These are phyloP conservation scores for Prietella phreatophila DNA, from an alignment of 2,113 vertebrate genomes.

Conservation along the genomic window DNA sequence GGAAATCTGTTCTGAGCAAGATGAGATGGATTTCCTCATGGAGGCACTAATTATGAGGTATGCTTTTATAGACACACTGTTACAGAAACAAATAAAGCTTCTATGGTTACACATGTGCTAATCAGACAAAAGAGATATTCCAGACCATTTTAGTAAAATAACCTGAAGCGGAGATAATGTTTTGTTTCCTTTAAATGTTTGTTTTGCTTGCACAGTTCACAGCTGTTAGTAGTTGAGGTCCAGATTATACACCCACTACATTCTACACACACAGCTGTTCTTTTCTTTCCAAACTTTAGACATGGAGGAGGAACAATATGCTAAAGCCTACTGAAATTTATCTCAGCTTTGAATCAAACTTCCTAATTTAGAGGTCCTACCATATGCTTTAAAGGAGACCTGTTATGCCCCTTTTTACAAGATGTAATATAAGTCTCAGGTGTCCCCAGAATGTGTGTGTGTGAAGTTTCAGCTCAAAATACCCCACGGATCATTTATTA, in stretches of 20 bases:
- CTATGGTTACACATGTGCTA: conserved; percentile 10
- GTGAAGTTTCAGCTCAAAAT: too few species aligned
- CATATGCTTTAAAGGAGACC: too few species aligned
- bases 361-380: neutral
- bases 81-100: conserved; percentile 10
- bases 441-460: too few species aligned
- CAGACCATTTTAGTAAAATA: conserved; percentile 8
- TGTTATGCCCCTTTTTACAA: too few species aligned
- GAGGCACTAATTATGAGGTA: conserved; percentile 91
- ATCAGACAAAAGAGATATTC: conserved; percentile 26
- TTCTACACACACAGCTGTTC: conserved; percentile 20
- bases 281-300: neutral
- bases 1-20: conserved; percentile 90
- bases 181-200: conserved; percentile 25
- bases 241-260: conserved; percentile 1
- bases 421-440: too few species aligned
- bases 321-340: neutral
- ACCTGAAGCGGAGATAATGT: conserved; percentile 19
- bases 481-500: too few species aligned
- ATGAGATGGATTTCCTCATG: conserved; percentile 92
- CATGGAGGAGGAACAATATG: neutral
- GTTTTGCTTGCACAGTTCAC: conserved; percentile 33
- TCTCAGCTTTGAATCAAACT: neutral
- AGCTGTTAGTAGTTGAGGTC: conserved; percentile 39
- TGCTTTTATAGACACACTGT: neutral